Base-by-base conservation (phyloP, 2,797 vertebrate species). In the Poecilia picta region DNA sequence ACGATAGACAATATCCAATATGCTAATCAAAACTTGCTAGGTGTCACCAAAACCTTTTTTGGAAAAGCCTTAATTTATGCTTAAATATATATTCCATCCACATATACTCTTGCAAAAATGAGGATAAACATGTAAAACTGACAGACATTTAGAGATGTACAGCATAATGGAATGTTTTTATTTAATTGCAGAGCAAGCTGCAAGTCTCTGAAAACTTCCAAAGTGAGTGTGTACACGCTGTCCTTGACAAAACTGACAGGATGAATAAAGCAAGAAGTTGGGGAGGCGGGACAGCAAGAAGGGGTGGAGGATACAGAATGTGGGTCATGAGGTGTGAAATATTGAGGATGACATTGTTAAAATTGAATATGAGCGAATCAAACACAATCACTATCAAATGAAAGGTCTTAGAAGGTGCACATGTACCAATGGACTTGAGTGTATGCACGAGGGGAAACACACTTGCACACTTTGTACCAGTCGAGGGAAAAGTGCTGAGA, bases 331-430 rank as follows among this genome's bases (percentile, higher is more conserved):
- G 75, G 72, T 82, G 75, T 87, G 81, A 89, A 86, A 81, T 85
- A 91, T 86, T 81, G 72, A 91, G 66, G 81, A 86, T 88, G 90
- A 85, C 89, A 85, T 74, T 85, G 79, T 89, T 91, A 89, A 90
- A 91, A 88, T 83, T 89, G 81, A 87, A 91, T 91, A 85, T 86
- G 83, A 83, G 83, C 3, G 18, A 83, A 83, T 92, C 90, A 85
- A 83, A 84, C 84, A 76, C 82, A 83, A 84, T 89, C 51, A 81
- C 85, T 77, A 72, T 88, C 78, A 86, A 91, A 84, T 64, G 59
- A 81, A 82, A 76, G 78, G 76, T 80, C 77, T 83, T 45, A 73
- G 72, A 87, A 70, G 80, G 83, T 64, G 62, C 77, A 74, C 20
- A 5, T 73, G 6, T 57, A 74, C 66, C 39, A 43, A 7, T 72